Evolutionary conservation across 2,888 invertebrate species (phyloP).

Genomic region (Mythimna ferrago): DNA sequence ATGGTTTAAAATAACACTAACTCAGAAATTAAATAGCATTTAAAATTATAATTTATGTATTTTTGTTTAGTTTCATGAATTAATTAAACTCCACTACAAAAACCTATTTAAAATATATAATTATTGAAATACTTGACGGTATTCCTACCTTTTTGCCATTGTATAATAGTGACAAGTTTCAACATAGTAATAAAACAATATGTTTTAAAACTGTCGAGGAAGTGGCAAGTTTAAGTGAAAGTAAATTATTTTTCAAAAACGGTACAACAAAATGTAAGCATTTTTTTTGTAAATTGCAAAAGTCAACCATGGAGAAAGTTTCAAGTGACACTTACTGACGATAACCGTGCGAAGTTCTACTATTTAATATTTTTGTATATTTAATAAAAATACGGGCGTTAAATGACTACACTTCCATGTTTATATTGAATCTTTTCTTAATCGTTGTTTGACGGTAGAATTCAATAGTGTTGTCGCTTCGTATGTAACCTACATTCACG

Average conservation of each 20-base stretch:
- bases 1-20: background rate
- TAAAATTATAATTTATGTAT: too few species aligned
- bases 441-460: background rate
- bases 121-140: background rate
- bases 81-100: background rate
- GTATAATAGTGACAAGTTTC: background rate
- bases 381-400: background rate
- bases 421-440: background rate
- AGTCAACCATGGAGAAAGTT: slow-evolving; percentile 24
- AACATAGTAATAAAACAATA: background rate
- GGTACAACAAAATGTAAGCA: background rate
- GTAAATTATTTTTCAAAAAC: slow-evolving; percentile 16
- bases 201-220: background rate
- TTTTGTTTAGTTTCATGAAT: background rate
- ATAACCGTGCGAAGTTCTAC: background rate
- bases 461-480: background rate
- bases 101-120: too few species aligned
- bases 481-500: slow-evolving; percentile 40
- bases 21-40: too few species aligned
- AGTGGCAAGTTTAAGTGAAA: slow-evolving; percentile 18
- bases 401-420: slow-evolving; percentile 1
- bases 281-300: slow-evolving; percentile 22
- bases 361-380: background rate
- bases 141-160: background rate
- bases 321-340: slow-evolving; percentile 5